Evolutionary conservation across 2,888 invertebrate species (phyloP).

Genomic region (Pammene fasciana): DNA sequence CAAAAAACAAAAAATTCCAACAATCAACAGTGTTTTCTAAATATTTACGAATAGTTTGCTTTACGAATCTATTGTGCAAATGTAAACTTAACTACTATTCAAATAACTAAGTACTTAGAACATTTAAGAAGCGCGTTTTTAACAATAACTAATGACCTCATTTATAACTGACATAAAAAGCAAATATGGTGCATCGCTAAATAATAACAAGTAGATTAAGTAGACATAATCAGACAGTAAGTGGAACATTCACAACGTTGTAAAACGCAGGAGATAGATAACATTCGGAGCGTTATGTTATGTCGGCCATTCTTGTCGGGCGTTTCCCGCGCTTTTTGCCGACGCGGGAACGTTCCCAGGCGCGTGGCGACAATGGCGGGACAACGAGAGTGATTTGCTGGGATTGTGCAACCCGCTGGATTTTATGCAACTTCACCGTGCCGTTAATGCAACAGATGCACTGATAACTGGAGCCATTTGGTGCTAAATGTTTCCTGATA

Average conservation of each 20-base stretch:
- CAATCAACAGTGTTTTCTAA: constrained; percentile 1
- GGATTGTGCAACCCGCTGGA: constrained; percentile 73
- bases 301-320: constrained; percentile 78
- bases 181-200: constrained; percentile 16
- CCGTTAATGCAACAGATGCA: constrained; percentile 72
- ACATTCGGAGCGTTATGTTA: constrained; percentile 80
- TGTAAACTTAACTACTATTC: background rate
- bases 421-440: constrained; percentile 71
- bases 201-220: constrained; percentile 31
- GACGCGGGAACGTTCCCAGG: constrained; percentile 82
- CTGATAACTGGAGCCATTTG: constrained; percentile 65
- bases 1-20: constrained; percentile 43
- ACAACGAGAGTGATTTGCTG: constrained; percentile 78
- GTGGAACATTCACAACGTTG: constrained; percentile 74
- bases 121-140: constrained; percentile 3
- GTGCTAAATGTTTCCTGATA: constrained; percentile 55
- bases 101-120: background rate
- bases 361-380: constrained; percentile 79
- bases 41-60: constrained; percentile 29
- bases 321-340: constrained; percentile 82
- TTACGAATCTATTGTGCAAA: constrained; percentile 7
- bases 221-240: constrained; percentile 49
- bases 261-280: constrained; percentile 69
- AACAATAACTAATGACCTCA: background rate
- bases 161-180: background rate